Percentiles rank a stretch among this genome's conserved stretches.
Conservation (phyloP, 2,888 invertebrate species). For the Drosophila paramelanica region DNA sequence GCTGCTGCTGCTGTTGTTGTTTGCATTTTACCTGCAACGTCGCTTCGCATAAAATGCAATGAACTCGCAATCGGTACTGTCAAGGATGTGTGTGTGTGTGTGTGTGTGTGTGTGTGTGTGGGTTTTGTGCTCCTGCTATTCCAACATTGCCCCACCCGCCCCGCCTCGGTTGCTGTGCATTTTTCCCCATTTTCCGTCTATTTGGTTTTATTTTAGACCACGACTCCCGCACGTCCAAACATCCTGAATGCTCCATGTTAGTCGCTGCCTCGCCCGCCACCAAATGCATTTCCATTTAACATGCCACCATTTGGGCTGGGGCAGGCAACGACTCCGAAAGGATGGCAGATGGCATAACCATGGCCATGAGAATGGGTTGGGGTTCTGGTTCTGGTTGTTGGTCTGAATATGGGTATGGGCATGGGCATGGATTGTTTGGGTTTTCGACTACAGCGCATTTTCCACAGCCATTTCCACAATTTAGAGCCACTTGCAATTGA, state of each 20-base stretch:
- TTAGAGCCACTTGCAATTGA: constrained; percentile 48
- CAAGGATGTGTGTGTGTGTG: constrained; percentile 39
- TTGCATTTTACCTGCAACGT: constrained; percentile 79
- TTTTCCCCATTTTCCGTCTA: constrained; percentile 76
- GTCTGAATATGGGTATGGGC: constrained; percentile 9
- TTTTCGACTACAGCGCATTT: constrained; percentile 22
- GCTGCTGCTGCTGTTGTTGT: constrained; percentile 43
- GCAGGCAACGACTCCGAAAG: constrained; percentile 11
- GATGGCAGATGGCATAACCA: constrained; percentile 24
- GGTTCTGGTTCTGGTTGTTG: neutral
- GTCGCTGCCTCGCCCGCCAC: constrained; percentile 42
- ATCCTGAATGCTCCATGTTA: constrained; percentile 47
- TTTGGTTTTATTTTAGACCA: constrained; percentile 72
- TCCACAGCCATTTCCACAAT: constrained; percentile 24
- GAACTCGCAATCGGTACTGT: constrained; percentile 65
- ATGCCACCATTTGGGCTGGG: constrained; percentile 47
- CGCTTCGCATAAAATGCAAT: constrained; percentile 77
- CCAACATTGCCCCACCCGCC: neutral
- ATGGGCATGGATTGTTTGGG: constrained; percentile 12
- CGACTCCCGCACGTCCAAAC: constrained; percentile 45
- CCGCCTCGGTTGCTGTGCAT: constrained; percentile 54
- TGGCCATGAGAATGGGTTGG: constrained; percentile 1
- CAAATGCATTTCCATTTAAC: constrained; percentile 76
- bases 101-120: constrained; percentile 22
- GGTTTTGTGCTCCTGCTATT: constrained; percentile 17